Evolutionary conservation across 2,888 invertebrate genomes (phyloP), one percentile per base, ranked within the genome.

Genomic region (Eremobia ochroleuca): DNA sequence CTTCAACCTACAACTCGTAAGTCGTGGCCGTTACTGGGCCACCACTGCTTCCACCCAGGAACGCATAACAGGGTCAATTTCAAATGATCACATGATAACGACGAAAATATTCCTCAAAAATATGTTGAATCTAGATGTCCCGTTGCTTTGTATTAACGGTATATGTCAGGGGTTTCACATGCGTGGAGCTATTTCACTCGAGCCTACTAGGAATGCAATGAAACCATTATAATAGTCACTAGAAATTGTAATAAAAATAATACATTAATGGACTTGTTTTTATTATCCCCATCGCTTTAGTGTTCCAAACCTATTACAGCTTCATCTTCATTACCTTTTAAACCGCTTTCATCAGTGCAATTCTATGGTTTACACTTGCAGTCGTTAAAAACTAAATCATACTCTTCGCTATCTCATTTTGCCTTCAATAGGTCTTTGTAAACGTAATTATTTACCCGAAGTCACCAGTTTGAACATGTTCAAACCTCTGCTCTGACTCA

Each of bases 391-490:
- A 46, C n/a, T 68, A 58, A 67, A 71, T 74, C 73, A 77, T 73
- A 34, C 6, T 68, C 46, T n/a, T 11, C 1, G 31, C 62, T 81
- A 58, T 75, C 73, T 65, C 68, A 77, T 76, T 79, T 73, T 18
- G 21, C 55, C 61, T 13, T 71, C 40, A 61, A 65, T 58, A 71
- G 21, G 4, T n/a, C 37, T 75, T 55, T 34, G 31, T 58, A 58
- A 71, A 69, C 34, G 34, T 49, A 72, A 70, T 77, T 74, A 76
- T 59, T 79, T 66, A 69, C 34, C 40, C 64, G 34, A 58, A 52
- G 46, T 46, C 78, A 80, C 89, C 76, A 79, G 84, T 84, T 76
- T 13, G 31, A 65, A 84, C 82, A 79, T 73, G 85, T 79, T 43
- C 55, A 61, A 70, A 58, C 40, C 40, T 62, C 40, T 28, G 34